Percentiles rank a stretch among this genome's conserved stretches.
These are phyloP conservation scores for Gasterosteus nipponicus DNA, from an alignment of 2,113 vertebrate genomes.

Conservation along the genomic window DNA sequence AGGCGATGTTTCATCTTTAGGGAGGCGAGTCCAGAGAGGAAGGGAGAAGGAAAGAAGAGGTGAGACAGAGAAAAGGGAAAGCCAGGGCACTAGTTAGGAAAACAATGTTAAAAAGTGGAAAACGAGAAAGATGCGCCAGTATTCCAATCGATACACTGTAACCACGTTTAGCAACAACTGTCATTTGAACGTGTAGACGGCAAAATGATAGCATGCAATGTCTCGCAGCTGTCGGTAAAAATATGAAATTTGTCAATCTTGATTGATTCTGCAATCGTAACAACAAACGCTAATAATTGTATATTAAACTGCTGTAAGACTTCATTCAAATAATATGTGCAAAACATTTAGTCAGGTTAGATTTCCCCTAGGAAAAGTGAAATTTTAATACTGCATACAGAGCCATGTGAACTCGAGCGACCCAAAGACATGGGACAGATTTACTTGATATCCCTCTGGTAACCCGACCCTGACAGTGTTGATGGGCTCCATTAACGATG, in stretches of 20 bases:
- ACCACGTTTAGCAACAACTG: background rate
- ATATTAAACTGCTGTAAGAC: background rate
- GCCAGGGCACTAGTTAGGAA: slow-evolving; percentile 19
- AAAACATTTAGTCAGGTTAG: slow-evolving; percentile 25
- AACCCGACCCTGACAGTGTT: background rate
- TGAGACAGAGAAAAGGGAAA: slow-evolving; percentile 49
- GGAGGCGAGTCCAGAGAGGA: slow-evolving; percentile 79
- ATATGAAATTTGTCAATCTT: background rate
- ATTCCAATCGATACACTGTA: background rate
- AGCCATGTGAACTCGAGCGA: background rate
- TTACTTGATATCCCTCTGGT: background rate
- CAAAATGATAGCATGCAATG: background rate
- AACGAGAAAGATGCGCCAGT: background rate
- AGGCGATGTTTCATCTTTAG: slow-evolving; percentile 95
- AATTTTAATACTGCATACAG: background rate
- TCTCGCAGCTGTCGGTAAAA: background rate
- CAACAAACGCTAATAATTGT: background rate
- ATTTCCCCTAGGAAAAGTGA: no score
- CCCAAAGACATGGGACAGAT: background rate
- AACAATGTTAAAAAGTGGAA: slow-evolving; percentile 22
- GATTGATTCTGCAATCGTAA: background rate
- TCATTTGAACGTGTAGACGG: background rate
- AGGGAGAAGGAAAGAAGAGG: slow-evolving; percentile 37
- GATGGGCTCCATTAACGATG: background rate
- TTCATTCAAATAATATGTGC: background rate